Base-by-base conservation (phyloP, 2,888 invertebrate species). In the Parapristionchus giblindavisi region DNA sequence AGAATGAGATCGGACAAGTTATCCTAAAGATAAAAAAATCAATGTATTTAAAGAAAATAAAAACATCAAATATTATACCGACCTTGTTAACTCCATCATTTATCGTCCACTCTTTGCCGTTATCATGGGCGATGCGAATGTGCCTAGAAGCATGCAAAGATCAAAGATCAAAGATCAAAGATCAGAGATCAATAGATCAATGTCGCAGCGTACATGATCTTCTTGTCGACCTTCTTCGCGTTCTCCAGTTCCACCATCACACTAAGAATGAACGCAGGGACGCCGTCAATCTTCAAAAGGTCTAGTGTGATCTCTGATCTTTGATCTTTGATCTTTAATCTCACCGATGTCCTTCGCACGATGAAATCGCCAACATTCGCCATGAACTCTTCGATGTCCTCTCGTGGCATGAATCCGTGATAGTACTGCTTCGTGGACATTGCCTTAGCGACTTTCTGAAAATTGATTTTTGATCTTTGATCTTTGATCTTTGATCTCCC, bases 361-460 rank as follows among this genome's bases (percentile, higher is more conserved):
- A 68, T 14, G 68, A 68, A 68, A 21, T 68, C 68, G 34, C 68
- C 68, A 6, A 68, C 24, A 36, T 68, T 52, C 68, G 34, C 52
- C 51, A 68, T 52, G 11, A 52, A 2, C 34, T 68, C 52, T 21
- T 68, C 68, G 38, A 48, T 52, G n/a, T 68, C 51, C 1, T 5
- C 17, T 36, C 68, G 11, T n/a, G 68, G 68, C 68, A 68, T 68
- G 4, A 52, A 40, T 4, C 68, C 68, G 11, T 52, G 52, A 24
- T 68, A 68, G 24, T 27, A 68, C 29, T 51, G 32, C n/a, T n/a
- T n/a, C n/a, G n/a, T n/a, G n/a, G n/a, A n/a, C n/a, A n/a, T n/a
- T n/a, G n/a, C n/a, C n/a, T n/a, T n/a, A n/a, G n/a, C n/a, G n/a
- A n/a, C n/a, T n/a, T n/a, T n/a, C n/a, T n/a, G n/a, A n/a, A n/a